A percentile compares a stretch with the other conserved stretches of the same genome.
Evolutionary conservation across 2,888 invertebrate species (phyloP).

Genomic region (Euzetes globulus): DNA sequence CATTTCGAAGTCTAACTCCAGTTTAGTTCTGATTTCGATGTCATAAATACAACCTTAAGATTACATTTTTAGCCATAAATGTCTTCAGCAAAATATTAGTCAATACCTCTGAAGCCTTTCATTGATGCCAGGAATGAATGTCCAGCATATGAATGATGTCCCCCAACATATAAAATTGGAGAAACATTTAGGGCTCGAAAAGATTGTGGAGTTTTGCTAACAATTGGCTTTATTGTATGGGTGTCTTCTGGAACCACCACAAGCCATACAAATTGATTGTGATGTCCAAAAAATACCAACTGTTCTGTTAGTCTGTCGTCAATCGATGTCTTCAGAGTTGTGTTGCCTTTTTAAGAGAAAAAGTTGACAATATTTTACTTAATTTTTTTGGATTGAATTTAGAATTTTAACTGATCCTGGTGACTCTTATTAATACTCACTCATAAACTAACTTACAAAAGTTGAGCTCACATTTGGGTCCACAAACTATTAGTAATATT

Average conservation of each 20-base stretch:
- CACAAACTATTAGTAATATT: no score
- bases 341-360: neutral
- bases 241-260: constrained; percentile 22
- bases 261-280: constrained; percentile 30
- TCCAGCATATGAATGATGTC: constrained; percentile 38
- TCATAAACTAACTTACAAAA: no score
- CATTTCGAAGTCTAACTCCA: constrained; percentile 34
- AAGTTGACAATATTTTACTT: neutral
- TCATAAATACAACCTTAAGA: constrained; percentile 40
- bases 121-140: constrained; percentile 37
- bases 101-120: constrained; percentile 39
- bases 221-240: neutral
- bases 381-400: neutral
- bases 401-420: no score
- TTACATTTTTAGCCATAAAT: neutral
- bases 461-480: no score
- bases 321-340: constrained; percentile 11
- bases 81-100: neutral
- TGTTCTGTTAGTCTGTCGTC: constrained; percentile 28
- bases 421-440: no score
- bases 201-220: constrained; percentile 1
- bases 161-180: constrained; percentile 40
- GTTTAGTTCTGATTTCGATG: constrained; percentile 38
- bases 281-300: constrained; percentile 31
- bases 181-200: constrained; percentile 37